Base-by-base conservation (phyloP, 1,140 invertebrate species). In the Drosophila busckii region DNA sequence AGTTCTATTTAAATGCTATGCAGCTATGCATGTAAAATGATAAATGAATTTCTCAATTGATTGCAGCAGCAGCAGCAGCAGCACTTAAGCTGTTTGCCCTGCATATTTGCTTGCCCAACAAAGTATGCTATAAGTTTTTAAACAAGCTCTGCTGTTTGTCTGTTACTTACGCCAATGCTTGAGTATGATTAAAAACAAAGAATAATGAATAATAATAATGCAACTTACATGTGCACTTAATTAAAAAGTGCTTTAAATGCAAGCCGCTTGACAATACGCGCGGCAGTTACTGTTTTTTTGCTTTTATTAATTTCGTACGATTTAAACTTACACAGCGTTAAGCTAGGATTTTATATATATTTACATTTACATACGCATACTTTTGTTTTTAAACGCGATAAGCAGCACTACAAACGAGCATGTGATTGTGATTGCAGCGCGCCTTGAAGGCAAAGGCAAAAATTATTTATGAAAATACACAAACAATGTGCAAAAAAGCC, bases 191-290 rank as follows among this genome's bases (percentile, higher is more conserved):
- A 10, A 42, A 50, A 10, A 52, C 32, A 38, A 32, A 53, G 17
- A 5, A 55, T 13, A 29, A 50, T 34, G 41, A 82, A 70, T 48
- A 53, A 65, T 65, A 80, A 71, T 70, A 58, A 40, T 64, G 52
- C 28, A 59, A 59, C 64, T 78, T 61, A 78, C 61, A 69, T 65
- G 69, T 29, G 28, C 40, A 61, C 50, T 52, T 54, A 53, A 46
- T 70, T 82, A 75, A 59, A 66, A 70, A 35, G 61, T 61, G 76
- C 56, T 60, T 66, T 66, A 68, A 75, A 62, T 61, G 76, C 76
- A 46, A 48, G 46, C 54, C 28, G 45, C 35, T 54, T 73, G 61
- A 82, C 62, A 70, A 80, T 73, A 54, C 48, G 45, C 45, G 28
- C 13, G 20, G 22, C 13, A 15, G 60, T 63, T 68, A 56, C 62